Evolutionary conservation across 2,797 vertebrate species (phyloP), one percentile per base, ranked within the genome.

Genomic region (Bradypodion ventrale): DNA sequence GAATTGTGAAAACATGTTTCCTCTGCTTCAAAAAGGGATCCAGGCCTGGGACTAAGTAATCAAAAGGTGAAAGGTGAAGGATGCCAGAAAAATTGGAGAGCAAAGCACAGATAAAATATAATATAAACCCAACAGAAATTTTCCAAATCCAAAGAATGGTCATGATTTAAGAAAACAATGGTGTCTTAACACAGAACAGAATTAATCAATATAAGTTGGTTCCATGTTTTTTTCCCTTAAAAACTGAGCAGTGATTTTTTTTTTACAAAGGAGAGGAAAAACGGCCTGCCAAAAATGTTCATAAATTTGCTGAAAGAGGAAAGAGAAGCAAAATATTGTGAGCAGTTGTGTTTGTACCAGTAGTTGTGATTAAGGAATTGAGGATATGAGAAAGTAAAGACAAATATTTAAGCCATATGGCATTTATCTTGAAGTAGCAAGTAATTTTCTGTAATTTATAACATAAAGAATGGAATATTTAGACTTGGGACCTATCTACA

Each of bases 371-470:
- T 91, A 92, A 85, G 79, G 87, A 83, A 89, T 83, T 88, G 75
- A 89, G 87, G 90, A 89, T 92, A 78, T 89, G 90, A 92, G 82
- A 84, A 89, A 75, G 65, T 89, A 90, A 90, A 93, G 87, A 88
- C 87, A 92, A 93, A 87, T 32, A 89, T 89, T 86, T 92, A 82
- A 88, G 83, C 90, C 90, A 91, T 90, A 93, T 93, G 89, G 91
- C 80, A 89, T 82, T 69, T 87, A 83, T 85, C 90, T 91, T 82
- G 85, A 86, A 84, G 81, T 83, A 88, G 23, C 76, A 91, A 89
- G 66, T 69, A 81, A 89, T 89, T 89, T 89, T 83, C 81, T 46
- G 16, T 23, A 75, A 75, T 25, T 65, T 75, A 29, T 21, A 42
- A 42, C 52, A 80, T n/a, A n/a, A n/a, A n/a, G n/a, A n/a, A 35